Evolutionary conservation across 2,888 invertebrate species (phyloP).

Genomic region (Cosmorhoe ocellata): DNA sequence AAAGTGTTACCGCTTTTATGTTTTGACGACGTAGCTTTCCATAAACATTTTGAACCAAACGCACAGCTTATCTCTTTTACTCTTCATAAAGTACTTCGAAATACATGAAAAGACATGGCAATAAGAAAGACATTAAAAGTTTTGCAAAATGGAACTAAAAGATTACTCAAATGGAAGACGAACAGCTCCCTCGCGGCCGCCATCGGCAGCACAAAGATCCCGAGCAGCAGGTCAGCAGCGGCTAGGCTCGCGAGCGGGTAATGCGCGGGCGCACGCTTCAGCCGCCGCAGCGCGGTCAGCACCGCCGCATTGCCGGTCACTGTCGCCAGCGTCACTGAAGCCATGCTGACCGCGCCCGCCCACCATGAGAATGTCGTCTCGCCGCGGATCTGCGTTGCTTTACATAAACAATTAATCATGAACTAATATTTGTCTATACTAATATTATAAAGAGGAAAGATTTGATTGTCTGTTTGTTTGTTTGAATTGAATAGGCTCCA

Average conservation of each 20-base stretch:
- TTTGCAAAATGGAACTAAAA: not conserved
- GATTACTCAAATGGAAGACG: conserved; percentile 61
- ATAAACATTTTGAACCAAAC: too few species aligned
- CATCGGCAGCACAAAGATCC: conserved; percentile 78
- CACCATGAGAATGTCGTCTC: conserved; percentile 47
- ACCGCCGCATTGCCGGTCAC: conserved; percentile 61
- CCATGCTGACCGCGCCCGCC: conserved; percentile 49
- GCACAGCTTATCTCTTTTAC: too few species aligned
- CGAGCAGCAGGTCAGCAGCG: conserved; percentile 84
- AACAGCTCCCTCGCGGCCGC: conserved; percentile 82
- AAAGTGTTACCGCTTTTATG: too few species aligned
- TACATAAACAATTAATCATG: not conserved
- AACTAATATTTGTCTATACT: too few species aligned
- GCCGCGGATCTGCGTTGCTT: conserved; percentile 44
- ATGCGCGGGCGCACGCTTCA: conserved; percentile 81
- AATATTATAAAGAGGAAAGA: too few species aligned
- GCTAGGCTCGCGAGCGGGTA: conserved; percentile 87
- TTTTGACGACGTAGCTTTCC: too few species aligned
- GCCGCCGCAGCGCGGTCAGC: conserved; percentile 52
- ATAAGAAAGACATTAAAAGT: not conserved
- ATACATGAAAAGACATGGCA: too few species aligned
- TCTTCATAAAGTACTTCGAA: too few species aligned
- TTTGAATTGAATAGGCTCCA: too few species aligned
- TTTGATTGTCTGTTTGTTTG: too few species aligned
- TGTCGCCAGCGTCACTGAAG: conserved; percentile 48